Base-by-base conservation (phyloP, 2,797 vertebrate genomes). In the Holocentrus rufus region DNA sequence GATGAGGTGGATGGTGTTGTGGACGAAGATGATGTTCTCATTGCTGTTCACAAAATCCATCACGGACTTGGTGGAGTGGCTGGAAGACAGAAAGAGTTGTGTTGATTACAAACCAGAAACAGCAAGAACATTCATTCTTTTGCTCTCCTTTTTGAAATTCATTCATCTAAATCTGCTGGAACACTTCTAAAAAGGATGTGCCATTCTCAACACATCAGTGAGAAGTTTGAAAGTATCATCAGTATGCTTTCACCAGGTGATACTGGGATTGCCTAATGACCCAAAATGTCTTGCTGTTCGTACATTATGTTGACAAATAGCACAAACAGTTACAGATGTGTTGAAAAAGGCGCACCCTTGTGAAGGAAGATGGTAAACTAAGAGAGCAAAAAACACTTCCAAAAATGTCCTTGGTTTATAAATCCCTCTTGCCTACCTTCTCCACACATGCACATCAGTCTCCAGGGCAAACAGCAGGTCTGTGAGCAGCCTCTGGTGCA, bases 31-130 rank as follows among this genome's bases (percentile, higher is more conserved):
- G 93, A 99, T 99, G 91, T 99, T 99, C 92, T 99, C 98, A 81
- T 99, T 99, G 94, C 98, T 99, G 94, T 99, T 99, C 89, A 99
- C 98, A 87, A 99, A 99, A 91, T 99, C 98, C 98, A 99, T 99
- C 72, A 99, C 97, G 17, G 98, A 99, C 89, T 99, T 99, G 55
- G 98, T 98, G 34, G 98, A 98, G 92, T 99, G 98, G 92, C 98
- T 99, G 90, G 27, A 93, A 91, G 55, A 18, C 63, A 58, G 61
- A 56, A 0, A 69, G 2, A 42, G 17, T 46, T 23, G 44, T 25
- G 68, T 0, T 0, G 2, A 65, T 1, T 17, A 34, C 3, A 52
- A 18, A 65, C 2, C 25, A 44, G 5, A 44, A 5, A 44, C 5
- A 44, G 13, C 1, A 14, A 1, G 11, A 42, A 44, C 1, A 44